Evolutionary conservation across 2,888 invertebrate species (phyloP), one percentile per base, ranked within the genome.

Genomic region (Rhagophthalmus giganteus): DNA sequence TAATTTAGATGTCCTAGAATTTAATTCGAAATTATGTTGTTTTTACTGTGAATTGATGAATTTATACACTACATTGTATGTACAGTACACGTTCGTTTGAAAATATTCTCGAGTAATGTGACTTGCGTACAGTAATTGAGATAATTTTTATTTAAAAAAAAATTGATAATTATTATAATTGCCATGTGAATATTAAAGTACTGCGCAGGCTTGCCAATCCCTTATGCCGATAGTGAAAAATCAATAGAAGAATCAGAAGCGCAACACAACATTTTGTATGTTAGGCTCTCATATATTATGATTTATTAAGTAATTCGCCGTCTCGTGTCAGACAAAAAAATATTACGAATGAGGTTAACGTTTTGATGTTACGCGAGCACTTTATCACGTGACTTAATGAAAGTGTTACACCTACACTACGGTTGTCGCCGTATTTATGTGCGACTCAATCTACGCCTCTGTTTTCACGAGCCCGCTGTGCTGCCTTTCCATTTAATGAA

Each of bases 161-260:
- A n/a, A n/a, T n/a, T n/a, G n/a, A n/a, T 20, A 20, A 20, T 20
- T 20, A 20, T 20, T 20, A n/a, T n/a, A n/a, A n/a, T 20, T 7
- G 20, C 60, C 62, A 62, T 59, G 62, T 61, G 60, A 56, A 51
- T 40, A 40, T 46, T 33, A 26, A 25, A 11, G 11, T n/a, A 46
- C n/a, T 56, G 62, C 64, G 64, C 64, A 64, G 38, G 57, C 45
- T 51, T 60, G 33, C 31, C 38, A 8, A 38, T n/a, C 27, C 46
- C 33, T 44, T 50, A 47, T 7, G 7, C 62, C 57, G 58, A 62
- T 61, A 37, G 34, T 27, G 51, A 44, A 46, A 34, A 54, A 63
- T 62, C 62, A 53, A 64, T 62, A 61, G 26, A 33, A 38, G 14
- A 35, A 30, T 4, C 62, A 60, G 47, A 33, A 52, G 51, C 53